Base-by-base conservation (phyloP, 2,888 invertebrate genomes). In the Melipona bicolor region DNA sequence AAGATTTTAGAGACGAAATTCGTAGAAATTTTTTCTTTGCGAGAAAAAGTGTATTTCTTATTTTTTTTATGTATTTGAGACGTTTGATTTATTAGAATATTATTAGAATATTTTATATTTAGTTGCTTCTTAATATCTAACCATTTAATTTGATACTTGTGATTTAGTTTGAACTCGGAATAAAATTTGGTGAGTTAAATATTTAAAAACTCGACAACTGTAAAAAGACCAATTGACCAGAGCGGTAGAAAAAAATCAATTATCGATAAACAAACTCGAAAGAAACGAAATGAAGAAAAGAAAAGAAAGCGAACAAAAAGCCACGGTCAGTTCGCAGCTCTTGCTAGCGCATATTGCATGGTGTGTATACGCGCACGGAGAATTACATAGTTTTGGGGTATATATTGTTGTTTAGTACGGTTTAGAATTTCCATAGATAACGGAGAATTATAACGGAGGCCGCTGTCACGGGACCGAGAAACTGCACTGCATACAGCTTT, bases 381-480 rank as follows among this genome's bases (percentile, higher is more conserved):
- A 93, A 93, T 93, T 91, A 91, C 92, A 92, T 93, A 93, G 93
- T 93, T 93, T 92, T 92, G 92, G 91, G 90, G 90, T 93, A 92
- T 91, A 90, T 92, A 91, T 91, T 91, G 92, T 94, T 94, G 93
- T 93, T 93, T 93, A 93, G 92, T 92, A 92, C 88, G 91, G 93
- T 93, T 93, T 93, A 93, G 92, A 93, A 93, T 93, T 94, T 93
- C 93, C 93, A 94, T 94, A 94, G 93, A 94, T 94, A 94, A 93
- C 92, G 91, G 92, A 92, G 93, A 93, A 93, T 94, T 93, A 94
- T 93, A 92, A 93, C 91, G 89, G 90, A 90, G 90, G 82, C 88
- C 85, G 88, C 89, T 91, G 89, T 91, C 90, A 88, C 90, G 87
- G 89, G 86, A 91, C 89, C 90, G 90, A 91, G 91, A 89, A 91